A percentile compares a stretch with the other conserved stretches of the same genome.
Conservation (phyloP, 53 echinoderm and acorn worm species). For the Holothuria scabra region DNA sequence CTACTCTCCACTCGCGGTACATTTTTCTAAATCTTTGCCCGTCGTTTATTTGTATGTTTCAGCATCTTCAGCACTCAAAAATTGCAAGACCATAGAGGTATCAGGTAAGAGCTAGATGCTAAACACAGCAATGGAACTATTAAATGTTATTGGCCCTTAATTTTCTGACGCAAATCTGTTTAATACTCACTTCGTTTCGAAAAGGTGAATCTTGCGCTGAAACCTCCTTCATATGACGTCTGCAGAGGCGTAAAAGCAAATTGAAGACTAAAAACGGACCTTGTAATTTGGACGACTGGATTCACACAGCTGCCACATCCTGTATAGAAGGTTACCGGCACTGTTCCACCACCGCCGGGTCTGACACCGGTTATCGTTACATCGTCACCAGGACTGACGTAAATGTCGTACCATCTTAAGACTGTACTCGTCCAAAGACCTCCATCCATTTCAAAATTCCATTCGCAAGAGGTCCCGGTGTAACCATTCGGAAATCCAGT, state of each 20-base stretch:
- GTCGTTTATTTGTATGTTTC: too few relatives aligned
- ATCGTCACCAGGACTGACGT: background rate
- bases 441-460: background rate
- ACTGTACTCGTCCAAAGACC: background rate
- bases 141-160: too few relatives aligned
- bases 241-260: background rate
- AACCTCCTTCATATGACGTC: background rate
- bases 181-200: background rate
- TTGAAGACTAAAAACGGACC: background rate
- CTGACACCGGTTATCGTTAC: background rate
- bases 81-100: too few relatives aligned
- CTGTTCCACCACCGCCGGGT: background rate
- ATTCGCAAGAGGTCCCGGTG: background rate
- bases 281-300: background rate
- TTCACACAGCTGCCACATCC: background rate
- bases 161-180: too few relatives aligned
- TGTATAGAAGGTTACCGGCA: background rate
- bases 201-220: background rate
- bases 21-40: too few relatives aligned
- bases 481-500: slow-evolving; percentile 2
- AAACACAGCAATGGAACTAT: too few relatives aligned
- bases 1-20: too few relatives aligned
- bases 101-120: too few relatives aligned
- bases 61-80: too few relatives aligned
- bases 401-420: background rate